Base-by-base conservation (phyloP, 2,113 vertebrate genomes). In the rabbit (Oryctolagus cuniculus) region DNA sequence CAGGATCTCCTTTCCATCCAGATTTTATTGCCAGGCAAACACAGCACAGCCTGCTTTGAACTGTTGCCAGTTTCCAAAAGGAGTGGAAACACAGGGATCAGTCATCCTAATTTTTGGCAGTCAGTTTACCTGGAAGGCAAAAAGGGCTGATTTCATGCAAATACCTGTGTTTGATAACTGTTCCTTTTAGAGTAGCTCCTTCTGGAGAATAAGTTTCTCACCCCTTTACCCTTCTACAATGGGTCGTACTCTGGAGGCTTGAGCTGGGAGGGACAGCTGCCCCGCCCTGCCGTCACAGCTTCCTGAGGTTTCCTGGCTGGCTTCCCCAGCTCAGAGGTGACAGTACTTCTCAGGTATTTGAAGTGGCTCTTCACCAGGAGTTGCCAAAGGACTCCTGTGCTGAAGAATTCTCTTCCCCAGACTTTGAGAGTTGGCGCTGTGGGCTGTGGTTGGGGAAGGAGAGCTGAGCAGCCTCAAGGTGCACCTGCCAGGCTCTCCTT, bases 41-140 rank as follows among this genome's bases (percentile, higher is more conserved):
- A 95, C 4, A 95, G 29, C 16, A 31, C 7, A 31, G 24, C 29
- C 31, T 16, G 19, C 80, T 77, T 89, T 93, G 66, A 92, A 93
- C 66, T 64, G 5, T 77, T 95, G 77, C 16, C 34, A 90, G 80
- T 89, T 86, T 66, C 29, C 31, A 66, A 77, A 64, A 90, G 36
- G 38, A 89, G 88, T 15, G 7, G 38, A 79, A 87, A 44, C n/a
- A 36, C 36, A 69, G 1, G 11, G 85, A 61, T 79, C 0, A 0
- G 38, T 79, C 53, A 25, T 78, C 10, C 29, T 85, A 69, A 75
- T 63, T 72, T 75, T 38, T 82, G 15, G 29, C 75, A 49, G 7
- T 83, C 25, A 85, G 9, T 63, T 95, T 88, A 81, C 24, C 67
- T 64, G 25, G 67, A 94, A 83, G 73, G 21, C 70, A 79, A 64